These are phyloP conservation scores for Fregetta grallaria DNA, from an alignment of 2,113 vertebrate genomes.

Conservation along the genomic window DNA sequence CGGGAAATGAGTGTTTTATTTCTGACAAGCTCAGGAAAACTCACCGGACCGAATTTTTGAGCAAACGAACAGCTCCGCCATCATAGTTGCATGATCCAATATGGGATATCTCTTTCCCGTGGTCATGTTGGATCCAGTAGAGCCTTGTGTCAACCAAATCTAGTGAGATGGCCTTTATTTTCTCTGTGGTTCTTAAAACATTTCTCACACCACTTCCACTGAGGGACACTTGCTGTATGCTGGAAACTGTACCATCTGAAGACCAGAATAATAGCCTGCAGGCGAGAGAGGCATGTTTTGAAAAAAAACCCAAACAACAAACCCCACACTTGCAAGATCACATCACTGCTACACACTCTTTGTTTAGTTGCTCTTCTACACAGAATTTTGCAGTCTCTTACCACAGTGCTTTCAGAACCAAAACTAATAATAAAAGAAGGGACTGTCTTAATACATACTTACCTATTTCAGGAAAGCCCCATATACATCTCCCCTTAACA, in stretches of 20 bases:
- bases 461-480: not conserved
- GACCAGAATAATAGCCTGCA: slow-evolving; percentile 90
- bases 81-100: slow-evolving; percentile 84
- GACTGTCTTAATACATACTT: not conserved
- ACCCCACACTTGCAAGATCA: not conserved
- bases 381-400: not conserved
- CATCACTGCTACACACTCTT: not conserved
- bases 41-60: slow-evolving; percentile 75
- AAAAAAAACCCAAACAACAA: not conserved
- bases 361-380: not conserved
- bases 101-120: slow-evolving; percentile 49
- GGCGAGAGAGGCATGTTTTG: not conserved
- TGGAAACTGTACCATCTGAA: slow-evolving; percentile 73
- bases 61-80: slow-evolving; percentile 72
- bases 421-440: not conserved
- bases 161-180: slow-evolving; percentile 73
- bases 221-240: slow-evolving; percentile 76
- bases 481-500: not conserved
- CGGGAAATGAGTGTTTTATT: not conserved
- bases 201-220: slow-evolving; percentile 54
- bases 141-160: slow-evolving; percentile 78
- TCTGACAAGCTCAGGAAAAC: slow-evolving; percentile 24
- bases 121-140: slow-evolving; percentile 84
- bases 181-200: slow-evolving; percentile 72
- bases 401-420: not conserved